A percentile compares a stretch with the other conserved stretches of the same genome.
Conservation (phyloP, 2,888 invertebrate genomes). For the Drosophila atripex region DNA sequence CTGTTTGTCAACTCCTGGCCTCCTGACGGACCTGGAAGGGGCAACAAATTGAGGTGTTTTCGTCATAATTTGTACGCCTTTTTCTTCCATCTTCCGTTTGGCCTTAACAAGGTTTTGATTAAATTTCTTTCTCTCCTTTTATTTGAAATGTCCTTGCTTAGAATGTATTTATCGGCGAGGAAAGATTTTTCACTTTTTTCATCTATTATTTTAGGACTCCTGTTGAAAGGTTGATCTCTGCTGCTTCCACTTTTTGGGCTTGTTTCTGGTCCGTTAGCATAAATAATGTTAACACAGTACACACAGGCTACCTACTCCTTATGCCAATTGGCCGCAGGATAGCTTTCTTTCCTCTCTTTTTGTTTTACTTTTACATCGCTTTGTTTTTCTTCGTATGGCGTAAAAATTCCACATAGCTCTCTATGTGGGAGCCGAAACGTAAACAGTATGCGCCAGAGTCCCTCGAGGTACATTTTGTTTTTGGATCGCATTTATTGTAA, state of each 20-base stretch:
- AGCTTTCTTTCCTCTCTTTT: conserved; percentile 11
- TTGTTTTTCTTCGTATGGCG: conserved; percentile 41
- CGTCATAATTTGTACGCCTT: conserved; percentile 31
- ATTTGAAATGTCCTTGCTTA: not conserved
- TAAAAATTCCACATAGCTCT: conserved; percentile 29
- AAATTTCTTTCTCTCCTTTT: conserved; percentile 57
- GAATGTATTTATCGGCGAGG: conserved; percentile 41
- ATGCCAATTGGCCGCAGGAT: conserved; percentile 23
- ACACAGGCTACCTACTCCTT: conserved; percentile 7
- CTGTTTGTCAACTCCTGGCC: conserved; percentile 36
- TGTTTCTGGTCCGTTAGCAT: conserved; percentile 12
- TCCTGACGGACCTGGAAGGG: not conserved
- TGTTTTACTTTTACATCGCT: conserved; percentile 12
- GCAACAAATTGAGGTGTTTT: conserved; percentile 33
- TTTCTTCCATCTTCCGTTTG: conserved; percentile 10
- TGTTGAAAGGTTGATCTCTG: conserved; percentile 16
- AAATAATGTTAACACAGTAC: conserved; percentile 15
- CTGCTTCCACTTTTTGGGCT: conserved; percentile 8
- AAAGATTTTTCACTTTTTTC: conserved; percentile 38
- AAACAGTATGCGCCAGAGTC: conserved; percentile 19
- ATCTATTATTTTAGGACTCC: conserved; percentile 47
- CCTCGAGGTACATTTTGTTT: conserved; percentile 52
- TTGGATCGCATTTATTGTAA: conserved; percentile 60
- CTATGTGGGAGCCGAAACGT: conserved; percentile 16
- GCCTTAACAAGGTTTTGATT: conserved; percentile 65